Base-by-base conservation (phyloP, 2,888 invertebrate genomes). In the Noctua janthina region DNA sequence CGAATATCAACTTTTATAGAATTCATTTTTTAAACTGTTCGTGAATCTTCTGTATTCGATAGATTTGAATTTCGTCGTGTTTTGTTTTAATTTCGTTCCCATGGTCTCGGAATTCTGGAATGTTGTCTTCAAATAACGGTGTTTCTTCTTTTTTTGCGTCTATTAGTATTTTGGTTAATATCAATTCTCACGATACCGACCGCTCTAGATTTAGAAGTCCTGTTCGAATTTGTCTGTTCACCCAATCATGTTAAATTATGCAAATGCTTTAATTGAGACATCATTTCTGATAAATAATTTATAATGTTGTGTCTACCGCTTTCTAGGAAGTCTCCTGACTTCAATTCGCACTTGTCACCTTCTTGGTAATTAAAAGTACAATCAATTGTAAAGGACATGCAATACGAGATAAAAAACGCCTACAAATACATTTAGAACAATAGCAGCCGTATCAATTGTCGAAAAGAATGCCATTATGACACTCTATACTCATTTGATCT, bases 391-490 rank as follows among this genome's bases (percentile, higher is more conserved):
- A 78, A 83, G 73, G 79, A n/a, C 71, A 54, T 76, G 74, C 76
- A 76, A 83, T 54, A 23, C 46, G 78, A 82, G 81, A 77, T 85
- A 77, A 80, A 59, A 82, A 84, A 79, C 78, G 87, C 75, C 84
- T 86, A 83, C 84, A 59, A 35, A 56, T 62, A 82, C 82, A 78
- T 76, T 75, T 69, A 71, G 74, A 88, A 91, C 89, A 91, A 88
- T 87, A 78, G 83, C 68, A 69, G 78, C 13, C 75, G 79, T 87
- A 88, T 89, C 90, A 89, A 85, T 87, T 90, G 86, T 83, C 81
- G 49, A 90, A 90, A 89, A 91, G 90, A 91, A 91, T 91, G 87
- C 82, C 88, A 89, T 91, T 88, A 89, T 90, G 91, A 83, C 86
- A 91, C 80, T 85, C 49, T 88, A 90, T 85, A 85, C 84, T 78